Evolutionary conservation across 2,113 vertebrate species (phyloP), one percentile per base, ranked within the genome.

Genomic region (Todiramphus chloris): DNA sequence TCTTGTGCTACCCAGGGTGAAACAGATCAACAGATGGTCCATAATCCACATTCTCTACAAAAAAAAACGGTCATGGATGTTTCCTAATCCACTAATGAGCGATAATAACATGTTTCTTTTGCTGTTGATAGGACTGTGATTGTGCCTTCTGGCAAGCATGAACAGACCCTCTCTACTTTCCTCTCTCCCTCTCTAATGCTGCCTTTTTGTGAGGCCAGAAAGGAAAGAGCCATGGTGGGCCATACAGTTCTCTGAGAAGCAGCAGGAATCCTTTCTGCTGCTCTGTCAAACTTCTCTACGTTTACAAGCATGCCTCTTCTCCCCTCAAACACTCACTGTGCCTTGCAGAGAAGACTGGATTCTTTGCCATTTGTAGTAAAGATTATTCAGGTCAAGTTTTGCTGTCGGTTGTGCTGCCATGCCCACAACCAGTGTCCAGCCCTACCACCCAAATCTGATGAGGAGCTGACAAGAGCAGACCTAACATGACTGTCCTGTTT

Each of bases 1-100:
- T 90, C n/a, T 33, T 27, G 16, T 35, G 51, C 51, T 51, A 35
- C 18, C 12, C 46, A 9, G 73, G 13, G 43, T 68, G 60, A 92
- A 94, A 81, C n/a, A 14, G n/a, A 77, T 50, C 68, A 80, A 74
- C 73, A 92, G 48, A 84, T 86, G 69, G 48, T 89, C 51, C 51
- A 31, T 78, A 92, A 91, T 92, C 60, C 28, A 60, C 73, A 78
- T 55, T 70, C 60, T 41, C 35, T 81, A 39, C 20, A 72, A 35
- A 83, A 90, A 51, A 51, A 51, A 51, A 39, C 0, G 2, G 41
- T 78, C 48, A 13, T 51, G 17, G 59, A 25, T n/a, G 15, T 78
- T 28, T 88, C 16, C 24, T 87, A 50, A 78, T 78, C 72, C 7
- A 2, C 80, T 63, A 51, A 78, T 78, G 30, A 81, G 20, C 72